Evolutionary conservation across 1,140 invertebrate genomes (phyloP), one percentile per base, ranked within the genome.

Genomic region (Drosophila azteca): DNA sequence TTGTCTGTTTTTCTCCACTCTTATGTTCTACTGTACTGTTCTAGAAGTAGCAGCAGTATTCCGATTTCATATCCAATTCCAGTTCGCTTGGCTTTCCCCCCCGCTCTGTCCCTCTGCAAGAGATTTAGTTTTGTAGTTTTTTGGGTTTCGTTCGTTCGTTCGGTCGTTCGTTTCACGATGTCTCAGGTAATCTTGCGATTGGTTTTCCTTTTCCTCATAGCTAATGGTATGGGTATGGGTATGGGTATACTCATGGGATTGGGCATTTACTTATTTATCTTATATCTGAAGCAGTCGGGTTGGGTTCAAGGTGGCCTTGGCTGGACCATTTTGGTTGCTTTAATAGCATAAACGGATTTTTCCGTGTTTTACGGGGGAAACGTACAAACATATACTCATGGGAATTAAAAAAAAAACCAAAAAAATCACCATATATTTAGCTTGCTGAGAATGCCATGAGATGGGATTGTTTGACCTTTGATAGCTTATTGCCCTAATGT

Each of bases 141-240:
- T 77, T 72, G 53, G 69, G 62, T 75, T 72, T 72, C 64, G 69
- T 57, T 84, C 70, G 70, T 69, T 61, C 17, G 17, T 57, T 84
- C 70, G 70, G 58, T 61, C 17, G 17, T 57, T 84, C 70, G 70
- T 69, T 61, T 72, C 45, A 73, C 64, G 58, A 58, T 74, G 58
- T 48, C 35, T 39, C 67, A 76, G 79, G 69, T 72, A 74, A 64
- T 84, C 78, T 82, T 53, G 46, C 72, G 75, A 79, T 82, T 87
- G 75, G 84, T 76, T 87, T 79, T 81, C 62, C 44, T 26, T 87
- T 79, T 81, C 31, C 65, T 70, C 65, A 69, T 45, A 31, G 53
- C 51, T 48, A 39, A 39, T 39, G 35, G 35, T 39, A 13, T 70
- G 52, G 64, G 64, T 46, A 57, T 39, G 51, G 53, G 60, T 50